Conservation (phyloP, 1,140 invertebrate genomes). For the Euschistus heros region DNA sequence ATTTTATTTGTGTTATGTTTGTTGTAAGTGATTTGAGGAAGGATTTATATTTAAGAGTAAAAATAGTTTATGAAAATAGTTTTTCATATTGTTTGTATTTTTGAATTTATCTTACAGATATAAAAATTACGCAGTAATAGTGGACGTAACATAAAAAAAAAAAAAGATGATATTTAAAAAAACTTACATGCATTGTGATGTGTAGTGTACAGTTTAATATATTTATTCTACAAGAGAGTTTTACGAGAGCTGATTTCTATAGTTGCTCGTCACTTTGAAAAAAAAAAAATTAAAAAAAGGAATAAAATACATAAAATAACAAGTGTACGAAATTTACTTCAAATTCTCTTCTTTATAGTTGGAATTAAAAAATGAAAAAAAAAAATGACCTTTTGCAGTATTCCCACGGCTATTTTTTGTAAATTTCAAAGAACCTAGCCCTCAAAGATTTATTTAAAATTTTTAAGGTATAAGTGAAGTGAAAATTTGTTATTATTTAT, state of each 20-base stretch:
- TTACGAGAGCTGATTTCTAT: too few relatives aligned
- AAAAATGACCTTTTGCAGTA: not conserved
- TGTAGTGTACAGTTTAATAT: conserved; percentile 3
- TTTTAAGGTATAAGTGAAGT: not conserved
- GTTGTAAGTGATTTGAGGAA: conserved; percentile 11
- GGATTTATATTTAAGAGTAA: not conserved
- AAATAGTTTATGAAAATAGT: conserved; percentile 14
- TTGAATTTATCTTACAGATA: too few relatives aligned
- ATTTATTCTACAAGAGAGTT: not conserved
- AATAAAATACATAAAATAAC: too few relatives aligned
- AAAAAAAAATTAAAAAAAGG: too few relatives aligned
- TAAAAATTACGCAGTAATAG: too few relatives aligned
- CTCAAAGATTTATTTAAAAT: conserved; percentile 1
- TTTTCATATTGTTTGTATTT: conserved; percentile 12
- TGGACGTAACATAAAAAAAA: conserved; percentile 2
- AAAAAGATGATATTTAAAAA: conserved; percentile 5
- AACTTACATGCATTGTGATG: not conserved
- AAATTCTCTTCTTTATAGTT: too few relatives aligned
- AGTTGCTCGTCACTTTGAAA: too few relatives aligned
- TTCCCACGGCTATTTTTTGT: not conserved
- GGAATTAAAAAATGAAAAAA: too few relatives aligned
- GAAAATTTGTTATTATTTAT: conserved; percentile 18
- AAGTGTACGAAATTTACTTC: too few relatives aligned
- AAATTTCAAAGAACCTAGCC: not conserved
- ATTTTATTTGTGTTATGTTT: conserved; percentile 17